Evolutionary conservation across 2,888 invertebrate genomes (phyloP), one percentile per base, ranked within the genome.

Genomic region (Polymixis lichenea): DNA sequence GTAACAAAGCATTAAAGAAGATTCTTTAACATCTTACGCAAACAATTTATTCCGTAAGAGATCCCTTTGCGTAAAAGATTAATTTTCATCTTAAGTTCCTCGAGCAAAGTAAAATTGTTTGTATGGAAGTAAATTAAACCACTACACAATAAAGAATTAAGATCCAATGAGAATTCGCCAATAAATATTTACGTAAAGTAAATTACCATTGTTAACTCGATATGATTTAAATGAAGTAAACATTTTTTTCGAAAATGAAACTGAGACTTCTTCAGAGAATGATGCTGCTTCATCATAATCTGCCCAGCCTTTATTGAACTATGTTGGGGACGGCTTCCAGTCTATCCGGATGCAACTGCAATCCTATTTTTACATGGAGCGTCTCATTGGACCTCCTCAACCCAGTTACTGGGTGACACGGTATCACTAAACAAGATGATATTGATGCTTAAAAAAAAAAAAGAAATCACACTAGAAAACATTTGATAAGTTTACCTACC

Each of bases 51-150:
- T 75, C 58, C 38, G 32, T 68, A 74, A 78, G 72, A 68, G 51
- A 70, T 77, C 58, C 55, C 53, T 15, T 78, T 82, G 72, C 67
- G 68, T 62, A 53, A 61, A 62, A 82, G 64, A 86, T 80, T 72
- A 78, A 77, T 85, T 78, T 80, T 78, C 55, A 76, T 82, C 77
- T 67, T 58, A 76, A 70, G 78, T 76, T 71, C 72, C 66, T 73
- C n/a, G 56, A 75, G 68, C 72, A 53, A 67, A 79, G 55, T 62
- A 75, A 83, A 85, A 80, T 82, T 78, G 70, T 81, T 83, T 72
- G 72, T 61, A 61, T 73, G 68, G 70, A 73, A 85, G 76, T 78
- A 84, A 84, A 85, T 87, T 80, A 78, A 88, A 85, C 61, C 71
- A 22, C 49, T 69, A 68, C 78, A 82, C 77, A 79, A 79, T 83